Evolutionary conservation across 2,888 invertebrate species (phyloP).

Genomic region (Calameuta filiformis): DNA sequence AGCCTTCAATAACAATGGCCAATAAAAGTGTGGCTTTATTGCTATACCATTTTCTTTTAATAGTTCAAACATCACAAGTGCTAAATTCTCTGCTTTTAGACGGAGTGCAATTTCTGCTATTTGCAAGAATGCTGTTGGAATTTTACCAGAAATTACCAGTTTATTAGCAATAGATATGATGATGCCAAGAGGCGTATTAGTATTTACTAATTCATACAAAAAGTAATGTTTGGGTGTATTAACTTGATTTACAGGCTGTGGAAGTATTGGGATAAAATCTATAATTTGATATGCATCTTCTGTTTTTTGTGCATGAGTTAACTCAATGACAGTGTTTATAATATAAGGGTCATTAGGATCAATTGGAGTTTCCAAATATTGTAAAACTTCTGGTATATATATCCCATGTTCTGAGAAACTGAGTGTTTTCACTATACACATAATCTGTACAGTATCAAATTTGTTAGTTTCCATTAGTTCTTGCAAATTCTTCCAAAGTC

Average conservation of each 20-base stretch:
- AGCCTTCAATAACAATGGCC: slow-evolving; percentile 72
- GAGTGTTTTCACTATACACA: slow-evolving; percentile 68
- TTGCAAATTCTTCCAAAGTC: slow-evolving; percentile 57
- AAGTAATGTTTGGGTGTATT: slow-evolving; percentile 64
- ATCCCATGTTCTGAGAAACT: slow-evolving; percentile 55
- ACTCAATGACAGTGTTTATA: slow-evolving; percentile 66
- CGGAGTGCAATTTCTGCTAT: slow-evolving; percentile 70
- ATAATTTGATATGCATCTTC: slow-evolving; percentile 69
- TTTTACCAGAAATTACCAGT: slow-evolving; percentile 50
- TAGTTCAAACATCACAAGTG: slow-evolving; percentile 65
- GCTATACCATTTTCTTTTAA: slow-evolving; percentile 66
- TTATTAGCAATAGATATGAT: slow-evolving; percentile 55
- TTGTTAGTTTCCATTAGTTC: slow-evolving; percentile 55
- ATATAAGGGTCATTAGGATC: slow-evolving; percentile 36
- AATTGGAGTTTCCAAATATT: slow-evolving; percentile 57
- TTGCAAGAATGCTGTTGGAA: slow-evolving; percentile 64
- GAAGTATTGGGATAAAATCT: slow-evolving; percentile 37
- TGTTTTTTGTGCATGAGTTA: slow-evolving; percentile 69
- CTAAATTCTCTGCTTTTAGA: slow-evolving; percentile 65
- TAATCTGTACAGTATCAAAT: slow-evolving; percentile 62
- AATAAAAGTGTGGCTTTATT: slow-evolving; percentile 74
- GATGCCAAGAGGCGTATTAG: slow-evolving; percentile 59
- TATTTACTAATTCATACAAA: slow-evolving; percentile 72
- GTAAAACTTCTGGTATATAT: slow-evolving; percentile 62
- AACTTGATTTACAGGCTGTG: slow-evolving; percentile 44